Conservation (phyloP, 2,888 invertebrate genomes). For the Aporophyla nigra region DNA sequence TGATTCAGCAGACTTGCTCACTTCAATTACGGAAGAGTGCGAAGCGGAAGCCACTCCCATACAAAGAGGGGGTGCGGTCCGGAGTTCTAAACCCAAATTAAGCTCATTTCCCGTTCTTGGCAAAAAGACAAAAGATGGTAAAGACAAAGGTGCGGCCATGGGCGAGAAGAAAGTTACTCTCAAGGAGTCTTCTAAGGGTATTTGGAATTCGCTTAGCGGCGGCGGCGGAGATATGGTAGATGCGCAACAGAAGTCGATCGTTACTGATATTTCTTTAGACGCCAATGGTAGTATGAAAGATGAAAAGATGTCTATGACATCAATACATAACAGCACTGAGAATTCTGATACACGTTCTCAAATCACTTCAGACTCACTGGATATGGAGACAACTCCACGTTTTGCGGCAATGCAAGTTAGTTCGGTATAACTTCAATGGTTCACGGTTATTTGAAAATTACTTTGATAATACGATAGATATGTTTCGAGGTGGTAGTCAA, state of each 20-base stretch:
- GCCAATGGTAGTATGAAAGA: constrained; percentile 88
- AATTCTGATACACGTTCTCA: constrained; percentile 89
- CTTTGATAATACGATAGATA: constrained; percentile 12
- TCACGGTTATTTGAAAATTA: constrained; percentile 22
- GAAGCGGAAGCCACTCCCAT: constrained; percentile 89
- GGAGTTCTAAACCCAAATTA: constrained; percentile 92
- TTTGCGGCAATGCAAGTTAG: constrained; percentile 92
- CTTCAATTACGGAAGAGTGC: constrained; percentile 93
- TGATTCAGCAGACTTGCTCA: constrained; percentile 91
- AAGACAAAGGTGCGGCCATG: constrained; percentile 83
- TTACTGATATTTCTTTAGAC: constrained; percentile 79
- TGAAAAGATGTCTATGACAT: constrained; percentile 87
- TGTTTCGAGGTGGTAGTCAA: constrained; percentile 47
- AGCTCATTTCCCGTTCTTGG: constrained; percentile 92
- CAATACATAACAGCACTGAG: constrained; percentile 83
- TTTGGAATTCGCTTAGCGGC: constrained; percentile 86
- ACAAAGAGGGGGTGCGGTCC: constrained; percentile 87
- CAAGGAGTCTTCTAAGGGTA: constrained; percentile 88
- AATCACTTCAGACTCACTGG: constrained; percentile 87
- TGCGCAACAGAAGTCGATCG: constrained; percentile 84
- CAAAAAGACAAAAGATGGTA: constrained; percentile 91
- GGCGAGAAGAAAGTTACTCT: constrained; percentile 86
- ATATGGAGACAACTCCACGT: constrained; percentile 88
- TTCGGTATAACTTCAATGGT: constrained; percentile 84
- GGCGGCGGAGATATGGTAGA: constrained; percentile 89